Conservation (phyloP, 1,140 invertebrate genomes). For the Macrobrachium nipponense region DNA sequence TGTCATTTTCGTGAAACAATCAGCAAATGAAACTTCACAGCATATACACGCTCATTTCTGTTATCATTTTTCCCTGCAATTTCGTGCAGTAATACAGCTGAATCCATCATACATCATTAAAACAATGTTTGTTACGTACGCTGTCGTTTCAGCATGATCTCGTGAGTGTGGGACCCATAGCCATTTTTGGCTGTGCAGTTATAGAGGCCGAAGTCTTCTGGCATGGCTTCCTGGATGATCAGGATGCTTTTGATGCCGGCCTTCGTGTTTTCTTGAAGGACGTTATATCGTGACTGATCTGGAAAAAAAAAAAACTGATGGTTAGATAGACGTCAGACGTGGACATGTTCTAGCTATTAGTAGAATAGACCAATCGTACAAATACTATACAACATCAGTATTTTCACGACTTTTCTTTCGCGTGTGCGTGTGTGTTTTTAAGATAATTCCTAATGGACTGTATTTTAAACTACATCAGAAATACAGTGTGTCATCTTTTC, state of each 20-base stretch:
- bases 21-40: neutral
- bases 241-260: slow-evolving; percentile 84
- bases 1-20: too few species aligned
- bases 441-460: too few species aligned
- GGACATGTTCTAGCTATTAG: neutral
- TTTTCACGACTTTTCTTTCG: too few species aligned
- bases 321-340: neutral
- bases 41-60: neutral
- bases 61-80: too few species aligned
- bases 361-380: too few species aligned
- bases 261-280: slow-evolving; percentile 73
- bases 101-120: neutral
- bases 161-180: slow-evolving; percentile 85
- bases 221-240: slow-evolving; percentile 84
- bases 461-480: too few species aligned
- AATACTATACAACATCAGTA: too few species aligned
- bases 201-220: slow-evolving; percentile 89
- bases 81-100: too few species aligned
- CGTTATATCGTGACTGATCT: slow-evolving; percentile 70
- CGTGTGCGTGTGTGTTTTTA: too few species aligned
- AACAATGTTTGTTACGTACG: slow-evolving; percentile 77
- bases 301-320: neutral
- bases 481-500: too few species aligned
- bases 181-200: slow-evolving; percentile 94
- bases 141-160: slow-evolving; percentile 86